Evolutionary conservation across 2,113 vertebrate species (phyloP).

Genomic region (Megaceryle torquata): DNA sequence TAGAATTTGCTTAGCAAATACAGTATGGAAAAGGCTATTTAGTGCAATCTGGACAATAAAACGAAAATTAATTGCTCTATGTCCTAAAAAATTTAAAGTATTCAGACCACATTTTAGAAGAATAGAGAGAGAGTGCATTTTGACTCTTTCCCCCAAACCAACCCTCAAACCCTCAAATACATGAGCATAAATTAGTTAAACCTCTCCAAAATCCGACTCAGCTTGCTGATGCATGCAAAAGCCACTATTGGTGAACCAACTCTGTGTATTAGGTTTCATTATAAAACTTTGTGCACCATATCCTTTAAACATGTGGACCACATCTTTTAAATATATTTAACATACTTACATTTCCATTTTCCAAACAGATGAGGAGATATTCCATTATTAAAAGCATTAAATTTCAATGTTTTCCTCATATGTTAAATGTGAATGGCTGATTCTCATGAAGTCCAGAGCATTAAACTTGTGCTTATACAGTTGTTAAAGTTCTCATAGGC

Average conservation of each 20-base stretch:
- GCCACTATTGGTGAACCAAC: neutral
- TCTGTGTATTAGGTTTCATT: neutral
- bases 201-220: neutral
- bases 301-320: neutral
- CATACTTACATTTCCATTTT: neutral
- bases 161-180: neutral
- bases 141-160: neutral
- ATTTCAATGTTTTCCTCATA: neutral
- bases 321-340: neutral
- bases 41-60: neutral
- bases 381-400: neutral
- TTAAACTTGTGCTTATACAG: neutral
- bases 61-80: neutral
- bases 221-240: neutral
- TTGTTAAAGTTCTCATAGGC: neutral
- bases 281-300: neutral
- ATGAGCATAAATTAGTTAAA: neutral
- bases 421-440: neutral
- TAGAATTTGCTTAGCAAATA: neutral
- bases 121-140: neutral
- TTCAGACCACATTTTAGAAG: neutral
- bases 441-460: neutral
- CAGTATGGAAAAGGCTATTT: neutral
- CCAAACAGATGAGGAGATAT: neutral
- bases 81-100: neutral